Percentiles rank a stretch among this genome's conserved stretches.
Conservation (phyloP, 2,113 vertebrate genomes). For the Todiramphus chloris region DNA sequence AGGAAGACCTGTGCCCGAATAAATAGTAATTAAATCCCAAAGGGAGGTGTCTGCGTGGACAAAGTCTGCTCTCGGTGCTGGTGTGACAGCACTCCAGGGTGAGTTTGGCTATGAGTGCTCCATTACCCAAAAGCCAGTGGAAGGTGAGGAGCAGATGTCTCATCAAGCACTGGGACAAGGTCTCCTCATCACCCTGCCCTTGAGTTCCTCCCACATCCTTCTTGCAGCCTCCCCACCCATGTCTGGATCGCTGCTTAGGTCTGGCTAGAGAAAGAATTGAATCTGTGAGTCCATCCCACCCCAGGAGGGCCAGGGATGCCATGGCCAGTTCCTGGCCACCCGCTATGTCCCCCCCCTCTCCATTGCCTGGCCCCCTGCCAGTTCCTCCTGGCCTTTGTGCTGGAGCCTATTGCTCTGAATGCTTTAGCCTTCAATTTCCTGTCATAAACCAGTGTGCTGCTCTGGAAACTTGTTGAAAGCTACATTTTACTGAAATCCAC, state of each 20-base stretch:
- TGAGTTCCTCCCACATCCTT: not conserved
- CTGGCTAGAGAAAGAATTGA: not conserved
- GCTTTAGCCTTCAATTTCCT: not conserved
- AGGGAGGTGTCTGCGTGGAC: not conserved
- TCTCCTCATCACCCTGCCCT: fast-evolving
- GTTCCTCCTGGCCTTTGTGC: not conserved
- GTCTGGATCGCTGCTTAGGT: not conserved
- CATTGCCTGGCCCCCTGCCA: fast-evolving
- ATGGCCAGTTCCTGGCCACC: not conserved
- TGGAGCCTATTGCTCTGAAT: not conserved
- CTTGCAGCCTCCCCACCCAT: fast-evolving
- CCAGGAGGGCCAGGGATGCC: too few relatives aligned
- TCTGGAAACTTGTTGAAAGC: not conserved
- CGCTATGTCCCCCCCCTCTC: not conserved
- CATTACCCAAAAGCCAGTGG: fast-evolving
- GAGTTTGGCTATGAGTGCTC: not conserved
- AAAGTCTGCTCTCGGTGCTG: not conserved
- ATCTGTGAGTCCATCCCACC: fast-evolving
- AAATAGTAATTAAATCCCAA: not conserved
- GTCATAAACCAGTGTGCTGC: not conserved
- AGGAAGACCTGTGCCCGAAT: not conserved
- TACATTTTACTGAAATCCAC: not conserved
- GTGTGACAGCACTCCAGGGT: not conserved
- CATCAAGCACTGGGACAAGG: not conserved
- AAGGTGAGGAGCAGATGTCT: not conserved